These are phyloP conservation scores for Propithecus deckenii DNA, from an alignment of 2,797 vertebrate genomes.

Conservation along the genomic window DNA sequence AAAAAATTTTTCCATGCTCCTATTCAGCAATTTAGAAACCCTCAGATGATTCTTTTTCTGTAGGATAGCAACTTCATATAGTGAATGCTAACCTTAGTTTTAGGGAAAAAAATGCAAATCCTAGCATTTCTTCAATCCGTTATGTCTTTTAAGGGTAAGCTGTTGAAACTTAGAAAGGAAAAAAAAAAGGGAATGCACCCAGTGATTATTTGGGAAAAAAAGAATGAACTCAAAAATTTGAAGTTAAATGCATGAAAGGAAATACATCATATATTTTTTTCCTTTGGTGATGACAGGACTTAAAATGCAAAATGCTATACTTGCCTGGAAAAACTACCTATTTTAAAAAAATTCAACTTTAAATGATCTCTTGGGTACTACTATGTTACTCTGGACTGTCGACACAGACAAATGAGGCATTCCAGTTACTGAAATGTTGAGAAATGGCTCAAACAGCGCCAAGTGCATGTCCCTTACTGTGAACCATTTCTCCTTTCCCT, in stretches of 20 bases:
- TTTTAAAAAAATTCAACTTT: conserved; percentile 64
- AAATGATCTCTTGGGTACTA: conserved; percentile 78
- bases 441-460: conserved; percentile 43
- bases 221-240: conserved; percentile 65
- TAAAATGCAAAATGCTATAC: conserved; percentile 72
- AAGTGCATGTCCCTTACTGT: conserved; percentile 12
- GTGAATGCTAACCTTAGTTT: background rate
- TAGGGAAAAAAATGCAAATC: conserved; percentile 24
- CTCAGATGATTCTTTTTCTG: background rate
- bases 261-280: conserved; percentile 68
- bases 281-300: conserved; percentile 72
- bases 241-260: conserved; percentile 61
- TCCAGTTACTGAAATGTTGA: conserved; percentile 69
- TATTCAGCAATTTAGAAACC: conserved; percentile 34
- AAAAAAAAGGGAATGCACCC: background rate
- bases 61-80: background rate
- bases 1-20: background rate
- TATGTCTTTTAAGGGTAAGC: conserved; percentile 28
- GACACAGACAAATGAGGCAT: conserved; percentile 24
- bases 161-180: conserved; percentile 58
- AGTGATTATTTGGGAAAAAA: conserved; percentile 61
- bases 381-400: conserved; percentile 77
- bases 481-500: background rate
- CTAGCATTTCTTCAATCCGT: conserved; percentile 50
- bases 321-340: conserved; percentile 77